Base-by-base conservation (phyloP, 2,888 invertebrate species). In the Hydroisotoma schaefferi region DNA sequence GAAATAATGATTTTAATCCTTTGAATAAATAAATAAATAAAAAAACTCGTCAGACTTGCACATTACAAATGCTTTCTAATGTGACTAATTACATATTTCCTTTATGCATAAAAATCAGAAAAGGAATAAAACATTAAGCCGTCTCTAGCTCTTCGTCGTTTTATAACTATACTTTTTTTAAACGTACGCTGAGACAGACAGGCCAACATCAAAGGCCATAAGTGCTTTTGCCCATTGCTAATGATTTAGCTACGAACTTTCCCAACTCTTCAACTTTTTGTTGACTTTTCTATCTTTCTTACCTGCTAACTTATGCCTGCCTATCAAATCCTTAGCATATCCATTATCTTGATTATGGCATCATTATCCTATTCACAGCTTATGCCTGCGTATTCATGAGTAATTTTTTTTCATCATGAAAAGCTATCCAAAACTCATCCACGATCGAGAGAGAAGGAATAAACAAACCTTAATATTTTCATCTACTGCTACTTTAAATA, bases 71-170 rank as follows among this genome's bases (percentile, higher is more conserved):
- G 61, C 62, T 62, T 67, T 67, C 67, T 65, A 68, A 71, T 71
- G 67, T 69, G 69, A 71, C 71, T 71, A 71, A 71, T 71, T 71
- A 71, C 67, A 65, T 57, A 63, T 65, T 64, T 64, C 63, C 63
- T 66, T 57, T 63, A 63, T 63, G 58, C 61, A 63, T 66, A 60
- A 56, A 60, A 52, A 60, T 55, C 44, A 28, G n/a, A 59, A 48
- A 49, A 46, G 12, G 29, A 3, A 26, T 49, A 49, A 49, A 49
- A 49, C 27, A 49, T 49, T 20, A 8, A 25, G 49, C 4, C 46
- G 40, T 40, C 40, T 18, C 8, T 40, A 15, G 20, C 40, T 15
- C 40, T 18, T 15, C 15, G 40, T 40, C n/a, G 15, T 15, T 33
- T 33, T n/a, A n/a, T n/a, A n/a, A n/a, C n/a, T n/a, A n/a, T n/a